Evolutionary conservation across 2,888 invertebrate genomes (phyloP), one percentile per base, ranked within the genome.

Genomic region (Athalia rosae): DNA sequence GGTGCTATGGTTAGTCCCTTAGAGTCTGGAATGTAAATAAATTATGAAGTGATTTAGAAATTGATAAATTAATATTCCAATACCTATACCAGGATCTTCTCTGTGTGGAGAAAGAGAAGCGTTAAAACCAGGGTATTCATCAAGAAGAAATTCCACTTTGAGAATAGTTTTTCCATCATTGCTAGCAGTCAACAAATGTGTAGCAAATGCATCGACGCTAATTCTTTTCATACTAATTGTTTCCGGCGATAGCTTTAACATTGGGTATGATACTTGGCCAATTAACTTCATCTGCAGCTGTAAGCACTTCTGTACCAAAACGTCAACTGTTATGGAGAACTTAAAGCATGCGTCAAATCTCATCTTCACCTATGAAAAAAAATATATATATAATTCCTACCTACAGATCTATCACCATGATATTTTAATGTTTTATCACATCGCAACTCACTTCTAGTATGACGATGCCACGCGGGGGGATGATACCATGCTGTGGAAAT

Each of bases 171-270:
- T 76, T 9, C 89, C 88, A 7, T 81, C 73, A 77, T 91, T 91
- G 8, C 77, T 83, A 3, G 88, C 82, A 11, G 82, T 83, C 77
- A 91, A 85, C 4, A 80, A 77, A 13, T 84, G 81, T 45, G 81
- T 81, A n/a, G 87, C 85, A 66, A 85, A 83, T 0, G 90, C 85
- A 45, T 86, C 87, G 0, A 86, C 83, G 4, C 86, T 84, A 3
- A 93, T 87, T 77, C 93, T 90, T 62, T 91, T 83, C 86, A 93
- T 89, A 76, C 90, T 90, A 78, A 93, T 89, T 80, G 87, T 88
- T 80, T 90, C 90, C 0, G 93, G 93, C 43, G 89, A 88, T 59
- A 93, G 63, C 64, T 81, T 83, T 9, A 86, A 66, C 77, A 71
- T 90, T 11, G 93, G 93, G 80, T 91, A 92, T 0, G 77, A 61